phyloP scores from a whole-genome alignment of 2,888 invertebrate genomes.

The Ormyrus rosae region DNA sequence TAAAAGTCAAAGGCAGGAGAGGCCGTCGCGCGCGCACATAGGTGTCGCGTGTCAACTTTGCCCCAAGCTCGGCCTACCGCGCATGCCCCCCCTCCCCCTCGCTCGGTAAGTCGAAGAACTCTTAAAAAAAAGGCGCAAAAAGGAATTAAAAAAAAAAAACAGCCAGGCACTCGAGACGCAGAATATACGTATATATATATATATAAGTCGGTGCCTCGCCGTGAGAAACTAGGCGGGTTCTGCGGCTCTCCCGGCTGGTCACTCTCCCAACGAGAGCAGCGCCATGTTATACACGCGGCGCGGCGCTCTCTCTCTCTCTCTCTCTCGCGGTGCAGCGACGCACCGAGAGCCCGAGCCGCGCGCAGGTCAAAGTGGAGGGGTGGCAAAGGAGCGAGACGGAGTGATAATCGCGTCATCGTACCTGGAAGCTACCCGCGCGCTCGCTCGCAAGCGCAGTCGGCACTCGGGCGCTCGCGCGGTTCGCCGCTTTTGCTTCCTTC shows the following conservation, averaged over 20 bases:
- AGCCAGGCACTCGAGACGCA: neutral
- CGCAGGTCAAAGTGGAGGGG: constrained; percentile 53
- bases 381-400: constrained; percentile 29
- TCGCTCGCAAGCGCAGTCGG: constrained; percentile 50
- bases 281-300: constrained; percentile 5
- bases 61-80: constrained; percentile 1
- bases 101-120: neutral
- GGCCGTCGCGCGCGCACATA: neutral
- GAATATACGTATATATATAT: neutral
- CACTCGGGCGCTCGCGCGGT: constrained; percentile 49
- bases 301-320: too few relatives aligned
- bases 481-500: neutral
- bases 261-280: constrained; percentile 31
- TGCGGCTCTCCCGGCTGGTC: neutral
- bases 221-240: constrained; percentile 51
- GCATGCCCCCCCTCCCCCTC: neutral
- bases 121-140: neutral
- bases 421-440: constrained; percentile 24
- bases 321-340: too few relatives aligned
- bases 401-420: constrained; percentile 37
- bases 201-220: constrained; percentile 3
- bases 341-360: too few relatives aligned
- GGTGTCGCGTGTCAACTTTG: constrained; percentile 24
- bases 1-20: neutral
- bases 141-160: neutral